These are phyloP conservation scores for Pissodes strobi DNA, from an alignment of 1,140 invertebrate genomes.

Conservation along the genomic window DNA sequence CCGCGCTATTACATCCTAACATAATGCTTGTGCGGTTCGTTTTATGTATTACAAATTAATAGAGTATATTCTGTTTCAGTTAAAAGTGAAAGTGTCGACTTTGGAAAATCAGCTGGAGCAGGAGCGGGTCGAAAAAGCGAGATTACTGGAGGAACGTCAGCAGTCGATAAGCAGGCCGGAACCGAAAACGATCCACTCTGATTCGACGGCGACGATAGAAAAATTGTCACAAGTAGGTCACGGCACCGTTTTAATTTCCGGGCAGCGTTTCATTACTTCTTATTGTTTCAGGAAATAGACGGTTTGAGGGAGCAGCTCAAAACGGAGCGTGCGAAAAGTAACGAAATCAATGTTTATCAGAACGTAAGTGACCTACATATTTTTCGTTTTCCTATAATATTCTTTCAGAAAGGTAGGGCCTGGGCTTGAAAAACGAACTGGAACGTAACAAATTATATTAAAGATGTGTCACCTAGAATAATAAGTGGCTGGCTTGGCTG, in stretches of 20 bases:
- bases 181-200: conserved; percentile 3
- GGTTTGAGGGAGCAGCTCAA: conserved; percentile 30
- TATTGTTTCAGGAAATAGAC: conserved; percentile 36
- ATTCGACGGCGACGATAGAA: conserved; percentile 35
- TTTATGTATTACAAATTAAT: too few relatives aligned
- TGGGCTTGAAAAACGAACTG: too few relatives aligned
- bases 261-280: conserved; percentile 8
- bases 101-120: conserved; percentile 31
- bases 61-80: conserved; percentile 19
- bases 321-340: conserved; percentile 34
- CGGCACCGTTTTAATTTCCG: conserved; percentile 1
- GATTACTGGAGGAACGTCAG: conserved; percentile 15
- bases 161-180: neutral
- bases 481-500: too few relatives aligned
- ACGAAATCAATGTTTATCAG: conserved; percentile 19
- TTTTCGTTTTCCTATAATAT: neutral
- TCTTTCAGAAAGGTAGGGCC: neutral
- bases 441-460: too few relatives aligned
- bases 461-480: too few relatives aligned
- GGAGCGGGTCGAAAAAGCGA: conserved; percentile 22
- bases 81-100: conserved; percentile 23
- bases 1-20: too few relatives aligned
- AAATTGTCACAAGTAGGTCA: conserved; percentile 38
- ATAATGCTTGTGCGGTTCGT: too few relatives aligned
- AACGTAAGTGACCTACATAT: conserved; percentile 23